Evolutionary conservation across 2,888 invertebrate genomes (phyloP), one percentile per base, ranked within the genome.

Genomic region (Megalurothrips usitatus): DNA sequence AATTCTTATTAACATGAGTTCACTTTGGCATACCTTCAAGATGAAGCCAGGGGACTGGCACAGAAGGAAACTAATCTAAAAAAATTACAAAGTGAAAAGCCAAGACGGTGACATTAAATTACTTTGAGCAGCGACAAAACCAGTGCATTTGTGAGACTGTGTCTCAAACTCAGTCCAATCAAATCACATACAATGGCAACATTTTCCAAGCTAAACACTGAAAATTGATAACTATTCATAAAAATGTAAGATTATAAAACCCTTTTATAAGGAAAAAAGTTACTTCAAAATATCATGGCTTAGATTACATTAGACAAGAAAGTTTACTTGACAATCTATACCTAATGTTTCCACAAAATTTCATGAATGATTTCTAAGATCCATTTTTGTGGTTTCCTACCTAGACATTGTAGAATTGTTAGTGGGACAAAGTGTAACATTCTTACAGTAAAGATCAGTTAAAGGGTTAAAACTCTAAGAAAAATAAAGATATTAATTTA

Each of bases 61-160:
- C 34, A 43, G 34, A 43, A 43, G 34, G 34, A 4, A 43, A 43
- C 34, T 43, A 43, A 43, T 43, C 34, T 43, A 43, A 43, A 43
- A n/a, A 43, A 43, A 43, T 6, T 43, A 43, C 34, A 43, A 43
- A 43, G 34, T 43, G 34, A 43, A 43, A 43, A 75, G 68, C 68
- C 23, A 75, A 75, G 12, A 23, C 2, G 26, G 68, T 75, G 68
- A 75, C 23, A 75, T 75, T 26, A 23, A 75, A 75, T 26, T 75
- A 75, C 68, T 75, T 75, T 75, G 68, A 75, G 68, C 68, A 75
- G 68, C 68, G 68, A 75, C 23, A 26, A 75, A 75, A 75, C 68
- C 68, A 75, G 68, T 75, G 68, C 68, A 26, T 12, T 75, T 75
- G 68, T 75, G 68, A 75, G 68, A 75, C 68, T 26, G 68, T 75